These are phyloP conservation scores for Poeciliopsis paucimaculata DNA, from an alignment of 2,797 vertebrate species.

Conservation along the genomic window DNA sequence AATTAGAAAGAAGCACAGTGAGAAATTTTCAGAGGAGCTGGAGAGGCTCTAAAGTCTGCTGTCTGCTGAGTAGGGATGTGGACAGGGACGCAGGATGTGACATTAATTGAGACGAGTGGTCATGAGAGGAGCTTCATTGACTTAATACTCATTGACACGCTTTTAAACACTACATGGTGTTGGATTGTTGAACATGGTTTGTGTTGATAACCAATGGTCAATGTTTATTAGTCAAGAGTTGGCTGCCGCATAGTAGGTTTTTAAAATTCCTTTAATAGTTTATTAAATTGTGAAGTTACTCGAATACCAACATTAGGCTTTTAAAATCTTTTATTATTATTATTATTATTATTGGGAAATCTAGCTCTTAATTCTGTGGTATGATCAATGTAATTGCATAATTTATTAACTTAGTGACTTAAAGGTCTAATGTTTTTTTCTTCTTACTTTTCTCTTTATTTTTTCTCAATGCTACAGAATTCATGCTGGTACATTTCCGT, in stretches of 20 bases:
- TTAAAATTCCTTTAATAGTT: background rate
- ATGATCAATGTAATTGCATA: background rate
- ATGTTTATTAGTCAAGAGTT: background rate
- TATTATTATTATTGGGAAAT: background rate
- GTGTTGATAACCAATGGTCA: background rate
- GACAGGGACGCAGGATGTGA: conserved; percentile 29
- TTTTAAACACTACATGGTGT: conserved; percentile 14
- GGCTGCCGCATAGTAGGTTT: background rate
- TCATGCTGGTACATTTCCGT: background rate
- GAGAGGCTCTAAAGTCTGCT: conserved; percentile 21
- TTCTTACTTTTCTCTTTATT: background rate
- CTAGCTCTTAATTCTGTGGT: background rate
- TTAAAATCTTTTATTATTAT: background rate
- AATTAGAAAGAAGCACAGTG: conserved; percentile 15
- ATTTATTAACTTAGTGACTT: background rate
- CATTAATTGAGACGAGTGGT: conserved; percentile 42
- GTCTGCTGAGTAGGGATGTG: conserved; percentile 20
- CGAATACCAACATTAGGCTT: background rate
- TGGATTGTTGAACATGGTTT: background rate
- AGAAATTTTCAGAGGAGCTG: conserved; percentile 34
- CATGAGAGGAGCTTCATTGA: conserved; percentile 32
- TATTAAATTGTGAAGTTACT: background rate
- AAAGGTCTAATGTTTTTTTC: background rate
- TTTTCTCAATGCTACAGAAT: background rate
- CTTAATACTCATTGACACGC: conserved; percentile 27